These are phyloP conservation scores for Furcifer pardalis DNA, from an alignment of 2,797 vertebrate genomes.

Conservation along the genomic window DNA sequence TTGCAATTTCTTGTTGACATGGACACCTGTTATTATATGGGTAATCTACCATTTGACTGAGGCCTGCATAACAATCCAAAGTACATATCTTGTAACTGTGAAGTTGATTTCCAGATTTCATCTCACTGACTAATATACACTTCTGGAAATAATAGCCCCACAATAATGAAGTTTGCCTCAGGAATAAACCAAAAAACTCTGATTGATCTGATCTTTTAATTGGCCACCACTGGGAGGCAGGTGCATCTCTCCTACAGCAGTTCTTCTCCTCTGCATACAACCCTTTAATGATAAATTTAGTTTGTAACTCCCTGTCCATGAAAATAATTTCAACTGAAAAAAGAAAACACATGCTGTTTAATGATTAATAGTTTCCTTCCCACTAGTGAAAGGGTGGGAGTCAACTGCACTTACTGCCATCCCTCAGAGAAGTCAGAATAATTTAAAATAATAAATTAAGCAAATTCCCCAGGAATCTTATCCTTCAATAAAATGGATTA, in stretches of 20 bases:
- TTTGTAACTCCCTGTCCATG: slow-evolving; percentile 38
- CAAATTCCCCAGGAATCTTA: slow-evolving; percentile 59
- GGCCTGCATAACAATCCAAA: neutral
- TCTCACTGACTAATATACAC: neutral
- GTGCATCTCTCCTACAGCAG: neutral
- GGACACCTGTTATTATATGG: too few relatives aligned
- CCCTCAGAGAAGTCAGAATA: slow-evolving; percentile 54
- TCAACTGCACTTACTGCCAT: slow-evolving; percentile 30
- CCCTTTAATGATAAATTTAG: slow-evolving; percentile 10
- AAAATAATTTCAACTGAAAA: slow-evolving; percentile 20
- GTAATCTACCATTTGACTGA: neutral
- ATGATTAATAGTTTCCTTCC: slow-evolving; percentile 43
- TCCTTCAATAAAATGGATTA: slow-evolving; percentile 63
- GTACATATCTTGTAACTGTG: neutral
- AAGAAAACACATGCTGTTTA: slow-evolving; percentile 25
- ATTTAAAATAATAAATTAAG: slow-evolving; percentile 65
- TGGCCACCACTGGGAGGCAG: neutral
- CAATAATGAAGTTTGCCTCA: neutral
- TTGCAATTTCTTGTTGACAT: too few relatives aligned
- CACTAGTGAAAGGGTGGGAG: slow-evolving; percentile 21
- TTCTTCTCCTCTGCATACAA: neutral
- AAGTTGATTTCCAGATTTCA: neutral
- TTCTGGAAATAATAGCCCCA: neutral
- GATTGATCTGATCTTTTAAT: neutral
- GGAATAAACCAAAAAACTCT: neutral